Base-by-base conservation (phyloP, 2,888 invertebrate genomes). In the Frankliniella intonsa region DNA sequence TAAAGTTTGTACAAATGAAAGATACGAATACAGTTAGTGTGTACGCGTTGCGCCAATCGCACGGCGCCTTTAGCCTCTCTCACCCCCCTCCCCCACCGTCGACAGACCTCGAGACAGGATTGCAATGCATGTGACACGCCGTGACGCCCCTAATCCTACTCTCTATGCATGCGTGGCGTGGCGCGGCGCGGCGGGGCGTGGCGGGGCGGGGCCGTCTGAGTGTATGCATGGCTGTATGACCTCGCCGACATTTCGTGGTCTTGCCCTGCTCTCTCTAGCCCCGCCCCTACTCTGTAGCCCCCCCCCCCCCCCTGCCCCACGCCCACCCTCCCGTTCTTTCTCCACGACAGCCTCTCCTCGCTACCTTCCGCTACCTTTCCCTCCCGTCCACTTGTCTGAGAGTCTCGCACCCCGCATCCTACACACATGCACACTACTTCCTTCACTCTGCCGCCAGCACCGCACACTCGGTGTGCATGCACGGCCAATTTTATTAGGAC, bases 41-140 rank as follows among this genome's bases (percentile, higher is more conserved):
- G 38, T 38, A 38, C 38, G 38, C 5, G 38, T 38, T 38, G 38
- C 38, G 38, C 38, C 5, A 38, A 38, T 38, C 38, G 38, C 38
- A 38, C 2, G 38, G 38, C 38, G 5, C 38, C 38, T 38, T 38
- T 38, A 5, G 38, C 38, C 38, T 38, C 38, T 5, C 38, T 5
- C 38, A 3, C 38, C 38, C 38, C 38, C 38, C 38, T 38, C 38
- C 38, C 38, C 38, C 5, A 3, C 38, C 38, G 5, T 38, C 38
- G 38, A 38, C 2, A 38, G 38, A 3, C 38, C 38, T 38, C 38
- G 55, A 19, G 55, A 19, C 55, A 5, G 69, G 69, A 76, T 76
- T 76, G 69, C 69, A 76, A n/a, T 76, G 69, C 69, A 76, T 76
- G 69, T 76, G 69, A 76, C 69, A 76, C 69, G 69, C 25, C 25